These are phyloP conservation scores for Drosophila repletoides DNA, from an alignment of 1,140 invertebrate genomes.

Conservation along the genomic window DNA sequence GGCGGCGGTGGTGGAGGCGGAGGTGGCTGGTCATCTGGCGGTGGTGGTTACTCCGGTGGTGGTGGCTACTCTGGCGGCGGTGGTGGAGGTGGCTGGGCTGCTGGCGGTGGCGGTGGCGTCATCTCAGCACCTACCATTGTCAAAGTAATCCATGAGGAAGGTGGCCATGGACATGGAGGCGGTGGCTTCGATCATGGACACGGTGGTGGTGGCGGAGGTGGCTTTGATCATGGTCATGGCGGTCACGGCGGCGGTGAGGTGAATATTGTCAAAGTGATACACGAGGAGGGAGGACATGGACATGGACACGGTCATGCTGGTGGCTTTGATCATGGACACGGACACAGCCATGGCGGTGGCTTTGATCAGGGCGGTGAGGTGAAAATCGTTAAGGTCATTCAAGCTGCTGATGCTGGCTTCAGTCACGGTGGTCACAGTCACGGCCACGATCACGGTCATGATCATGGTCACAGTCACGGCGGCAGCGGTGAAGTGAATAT, in stretches of 20 bases:
- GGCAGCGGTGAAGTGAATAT: conserved; percentile 48
- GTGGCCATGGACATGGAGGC: conserved; percentile 38
- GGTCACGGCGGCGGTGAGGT: conserved; percentile 16
- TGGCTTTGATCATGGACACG: conserved; percentile 32
- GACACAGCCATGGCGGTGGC: conserved; percentile 21
- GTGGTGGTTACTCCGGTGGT: conserved; percentile 24
- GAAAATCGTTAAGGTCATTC: conserved; percentile 61
- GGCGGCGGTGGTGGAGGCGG: conserved; percentile 27
- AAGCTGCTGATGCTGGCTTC: conserved; percentile 19
- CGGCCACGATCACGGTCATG: conserved; percentile 25
- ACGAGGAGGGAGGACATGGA: conserved; percentile 12
- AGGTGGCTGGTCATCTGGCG: conserved; percentile 25
- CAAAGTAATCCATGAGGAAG: conserved; percentile 54
- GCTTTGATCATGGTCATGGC: conserved; percentile 29
- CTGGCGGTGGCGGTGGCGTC: conserved; percentile 20
- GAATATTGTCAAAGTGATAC: conserved; percentile 62
- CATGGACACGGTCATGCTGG: conserved; percentile 24
- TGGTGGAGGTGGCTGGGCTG: conserved; percentile 38
- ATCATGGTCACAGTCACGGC: conserved; percentile 29
- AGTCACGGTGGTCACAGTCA: conserved; percentile 19
- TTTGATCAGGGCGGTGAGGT: conserved; percentile 33
- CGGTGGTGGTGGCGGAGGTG: conserved; percentile 9
- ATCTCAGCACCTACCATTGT: conserved; percentile 47
- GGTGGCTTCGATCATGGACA: conserved; percentile 38
- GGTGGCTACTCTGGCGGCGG: conserved; percentile 26